Base-by-base conservation (phyloP, 2,797 vertebrate species). In the Atherinosoma microstoma region DNA sequence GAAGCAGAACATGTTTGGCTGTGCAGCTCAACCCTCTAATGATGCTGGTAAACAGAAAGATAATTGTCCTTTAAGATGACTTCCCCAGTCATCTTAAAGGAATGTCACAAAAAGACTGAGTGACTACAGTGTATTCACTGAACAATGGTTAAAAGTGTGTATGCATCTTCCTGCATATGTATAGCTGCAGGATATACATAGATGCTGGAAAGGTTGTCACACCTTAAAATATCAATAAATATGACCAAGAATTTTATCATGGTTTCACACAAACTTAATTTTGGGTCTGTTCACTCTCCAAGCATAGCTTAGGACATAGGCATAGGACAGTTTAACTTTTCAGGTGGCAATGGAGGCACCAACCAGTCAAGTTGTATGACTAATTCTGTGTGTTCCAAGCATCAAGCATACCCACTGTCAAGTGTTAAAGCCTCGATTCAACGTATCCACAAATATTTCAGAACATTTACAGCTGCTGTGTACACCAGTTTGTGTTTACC, bases 31-130 rank as follows among this genome's bases (percentile, higher is more conserved):
- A 91, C 92, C 91, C 90, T 79, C 90, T 94, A 95, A 95, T 95
- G 93, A 94, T 90, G 91, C 92, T 90, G 78, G 94, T 95, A 94
- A 95, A 95, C 94, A 94, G 91, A 93, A 92, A 92, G 91, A 94
- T 95, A 95, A 95, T 95, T 95, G 93, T 92, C 94, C 94, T 95
- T 93, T 94, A 93, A 91, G 92, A 91, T 91, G 92, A 95, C 91
- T 91, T 89, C 82, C 73, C 91, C 93, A 93, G 94, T 94, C 93
- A 93, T 93, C 92, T 73, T 84, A 72, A 84, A 88, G 73, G 70
- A 91, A 72, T 83, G 83, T 80, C 73, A 79, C 76, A 27, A 68
- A 66, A 64, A 89, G 70, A 82, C 82, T 70, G 73, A 78, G 80
- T 76, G 42, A 63, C 56, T 71, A 66, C 73, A 68, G 70, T 67